Evolutionary conservation across 2,113 vertebrate species (phyloP).

Genomic region (Tangachromis dhanisi): DNA sequence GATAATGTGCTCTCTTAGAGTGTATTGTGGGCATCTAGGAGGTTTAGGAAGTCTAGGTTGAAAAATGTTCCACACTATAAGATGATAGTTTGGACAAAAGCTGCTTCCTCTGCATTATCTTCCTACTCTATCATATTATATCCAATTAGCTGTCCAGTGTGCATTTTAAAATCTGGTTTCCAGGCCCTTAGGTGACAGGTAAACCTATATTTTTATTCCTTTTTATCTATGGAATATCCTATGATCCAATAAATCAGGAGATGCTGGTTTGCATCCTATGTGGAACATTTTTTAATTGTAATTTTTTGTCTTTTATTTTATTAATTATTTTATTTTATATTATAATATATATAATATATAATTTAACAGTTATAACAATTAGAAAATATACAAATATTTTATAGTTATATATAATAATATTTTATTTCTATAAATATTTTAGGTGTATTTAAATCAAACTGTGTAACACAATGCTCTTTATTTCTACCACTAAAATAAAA

Average conservation of each 20-base stretch:
- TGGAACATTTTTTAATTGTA: accelerated
- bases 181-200: background rate
- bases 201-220: accelerated
- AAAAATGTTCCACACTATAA: background rate
- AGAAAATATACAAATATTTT: background rate
- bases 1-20: accelerated
- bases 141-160: background rate
- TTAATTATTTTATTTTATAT: background rate
- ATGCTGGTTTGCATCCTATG: background rate
- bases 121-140: background rate
- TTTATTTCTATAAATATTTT: background rate
- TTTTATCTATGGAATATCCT: background rate
- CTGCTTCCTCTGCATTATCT: background rate
- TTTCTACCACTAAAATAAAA: background rate
- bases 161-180: background rate
- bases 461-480: background rate
- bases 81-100: background rate
- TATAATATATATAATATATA: background rate
- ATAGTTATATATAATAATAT: accelerated
- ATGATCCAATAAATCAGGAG: background rate
- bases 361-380: background rate
- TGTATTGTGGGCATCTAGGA: background rate
- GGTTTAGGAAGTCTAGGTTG: background rate
- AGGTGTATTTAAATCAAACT: background rate
- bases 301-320: background rate